Base-by-base conservation (phyloP, 2,888 invertebrate genomes). In the Amiota communis region DNA sequence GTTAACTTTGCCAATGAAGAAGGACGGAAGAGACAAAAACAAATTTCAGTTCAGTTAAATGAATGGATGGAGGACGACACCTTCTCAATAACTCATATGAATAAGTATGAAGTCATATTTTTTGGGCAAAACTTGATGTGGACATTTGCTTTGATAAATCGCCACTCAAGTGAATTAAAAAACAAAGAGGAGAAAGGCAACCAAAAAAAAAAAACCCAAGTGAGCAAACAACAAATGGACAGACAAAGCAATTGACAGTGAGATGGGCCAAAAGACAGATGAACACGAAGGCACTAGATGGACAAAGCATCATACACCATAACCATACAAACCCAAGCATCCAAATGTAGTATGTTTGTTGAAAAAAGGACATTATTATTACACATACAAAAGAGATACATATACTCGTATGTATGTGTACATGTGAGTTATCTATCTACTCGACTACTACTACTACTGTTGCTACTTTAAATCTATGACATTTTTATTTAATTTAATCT, bases 111-210 rank as follows among this genome's bases (percentile, higher is more conserved):
- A 63, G 12, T 63, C 17, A 13, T 63, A 63, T 46, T 63, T n/a
- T 63, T 36, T 23, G 63, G 12, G 13, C 23, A 23, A 12, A 36
- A 36, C 46, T 23, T 63, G 48, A 36, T 64, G 56, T 56, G 13
- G 23, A 17, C 51, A 47, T 63, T 71, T 23, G 56, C 68, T 23
- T 76, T 88, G 88, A 88, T 83, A 87, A 88, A 89, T 89, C 83
- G 84, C 85, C 88, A 88, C 89, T 88, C 88, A 88, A 87, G 83
- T 85, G 88, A 86, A 88, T 88, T 88, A 87, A 87, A 89, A 80
- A 73, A 78, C 71, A 69, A 48, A 56, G 36, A 36, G 36, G 36
- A 36, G 36, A 36, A 20, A 57, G 65, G 48, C n/a, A n/a, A n/a
- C 12, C 56, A 59, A 64, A 70, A 61, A 63, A 67, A 36, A 69